Percentiles rank a stretch among this genome's conserved stretches.
Evolutionary conservation across 2,797 vertebrate genomes (phyloP).

Genomic region (Eptatretus atami): DNA sequence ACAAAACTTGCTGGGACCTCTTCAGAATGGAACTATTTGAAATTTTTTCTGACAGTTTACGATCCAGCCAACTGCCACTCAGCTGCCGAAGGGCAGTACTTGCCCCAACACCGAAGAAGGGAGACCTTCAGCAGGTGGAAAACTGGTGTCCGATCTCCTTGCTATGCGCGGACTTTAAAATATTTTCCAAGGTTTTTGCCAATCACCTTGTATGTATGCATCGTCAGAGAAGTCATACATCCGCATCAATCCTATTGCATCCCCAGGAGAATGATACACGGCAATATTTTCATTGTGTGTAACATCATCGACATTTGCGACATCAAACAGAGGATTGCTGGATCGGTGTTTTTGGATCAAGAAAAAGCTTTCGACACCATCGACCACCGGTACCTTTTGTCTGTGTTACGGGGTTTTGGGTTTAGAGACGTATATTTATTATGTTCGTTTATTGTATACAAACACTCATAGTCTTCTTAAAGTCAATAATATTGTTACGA

Average conservation of each 20-base stretch:
- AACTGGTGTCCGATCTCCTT: neutral
- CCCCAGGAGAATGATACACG: neutral
- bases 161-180: neutral
- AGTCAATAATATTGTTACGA: no score
- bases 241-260: neutral
- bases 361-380: no score
- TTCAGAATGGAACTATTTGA: neutral
- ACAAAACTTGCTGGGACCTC: neutral
- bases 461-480: no score
- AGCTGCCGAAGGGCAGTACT: neutral
- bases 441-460: no score
- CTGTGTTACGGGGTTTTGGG: no score
- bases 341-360: no score
- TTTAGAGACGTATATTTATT: no score
- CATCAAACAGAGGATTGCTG: no score
- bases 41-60: neutral
- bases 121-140: neutral
- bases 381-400: no score
- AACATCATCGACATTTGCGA: neutral
- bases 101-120: neutral
- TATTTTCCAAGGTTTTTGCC: no score
- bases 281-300: neutral
- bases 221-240: neutral
- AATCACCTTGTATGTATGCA: no score
- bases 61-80: neutral